Evolutionary conservation across 2,113 vertebrate genomes (phyloP), one percentile per base, ranked within the genome.

Genomic region (Galemys pyrenaicus): DNA sequence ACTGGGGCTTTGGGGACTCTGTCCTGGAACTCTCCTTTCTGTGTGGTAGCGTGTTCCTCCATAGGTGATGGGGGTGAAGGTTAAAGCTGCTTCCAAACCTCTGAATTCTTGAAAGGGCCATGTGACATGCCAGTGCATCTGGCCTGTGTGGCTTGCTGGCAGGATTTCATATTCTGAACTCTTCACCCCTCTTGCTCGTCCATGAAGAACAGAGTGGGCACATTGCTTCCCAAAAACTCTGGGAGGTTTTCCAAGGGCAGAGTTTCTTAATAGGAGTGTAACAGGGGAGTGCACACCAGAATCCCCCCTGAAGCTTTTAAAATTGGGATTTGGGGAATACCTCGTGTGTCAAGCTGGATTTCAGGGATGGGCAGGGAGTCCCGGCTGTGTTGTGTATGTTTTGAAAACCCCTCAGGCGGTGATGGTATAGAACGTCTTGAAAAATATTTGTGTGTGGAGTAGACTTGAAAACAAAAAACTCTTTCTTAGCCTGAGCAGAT

Each of bases 401-500:
- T 77, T 87, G 73, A 77, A 79, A 85, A 17, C 30, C 82, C 41
- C 56, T 65, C 6, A 58, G 75, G 37, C 77, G 60, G 16, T 26
- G 49, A 35, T 89, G 35, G 19, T 79, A 7, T 49, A 1, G 80
- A 49, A 65, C 56, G 54, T 92, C 79, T 92, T 77, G 80, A 91
- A 93, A 89, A 88, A 30, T 89, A 81, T 54, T 94, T 96, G 49
- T 82, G 28, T 64, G 75, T 85, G 20, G 79, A 91, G 26, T 84
- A 92, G 68, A 89, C 46, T 87, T 86, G 64, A 85, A 91, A 87
- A 91, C 85, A 89, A 77, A 74, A 92, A 82, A 37, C 1, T 16
- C 83, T 89, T 89, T 94, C 73, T 93, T 77, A 80, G 86, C 12
- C 24, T 83, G 35, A 92, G 68, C 88, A 94, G 88, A 92, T 93